These are phyloP conservation scores for Diplogasteroides magnus DNA, from an alignment of 1,140 invertebrate species.

Conservation along the genomic window DNA sequence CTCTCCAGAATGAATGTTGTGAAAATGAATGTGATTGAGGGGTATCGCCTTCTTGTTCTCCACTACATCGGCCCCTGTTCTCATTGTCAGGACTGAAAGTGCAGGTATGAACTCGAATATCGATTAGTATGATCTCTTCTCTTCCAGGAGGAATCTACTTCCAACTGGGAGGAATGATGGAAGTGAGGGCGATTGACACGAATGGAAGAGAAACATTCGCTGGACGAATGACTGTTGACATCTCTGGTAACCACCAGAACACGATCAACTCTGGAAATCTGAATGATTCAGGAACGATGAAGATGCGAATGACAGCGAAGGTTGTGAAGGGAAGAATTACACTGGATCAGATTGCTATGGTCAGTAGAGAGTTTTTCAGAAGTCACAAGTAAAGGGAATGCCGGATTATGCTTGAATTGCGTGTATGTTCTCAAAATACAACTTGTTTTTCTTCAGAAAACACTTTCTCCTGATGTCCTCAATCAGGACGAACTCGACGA, in stretches of 20 bases:
- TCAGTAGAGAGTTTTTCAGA: too few relatives aligned
- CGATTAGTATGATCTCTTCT: background rate
- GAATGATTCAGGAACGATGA: conserved; percentile 33
- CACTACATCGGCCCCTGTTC: conserved; percentile 19
- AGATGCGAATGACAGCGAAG: conserved; percentile 43
- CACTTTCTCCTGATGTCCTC: conserved; percentile 44
- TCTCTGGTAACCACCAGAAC: background rate
- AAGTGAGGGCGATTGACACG: conserved; percentile 43
- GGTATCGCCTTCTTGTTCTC: conserved; percentile 22
- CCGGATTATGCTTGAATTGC: too few relatives aligned
- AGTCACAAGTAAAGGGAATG: too few relatives aligned
- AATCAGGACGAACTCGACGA: conserved; percentile 51
- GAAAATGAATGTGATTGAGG: too few relatives aligned
- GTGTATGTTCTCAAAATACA: background rate
- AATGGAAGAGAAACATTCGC: conserved; percentile 45
- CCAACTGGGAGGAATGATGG: conserved; percentile 42
- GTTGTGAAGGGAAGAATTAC: conserved; percentile 47
- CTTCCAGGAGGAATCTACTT: conserved; percentile 45
- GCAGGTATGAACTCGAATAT: conserved; percentile 8
- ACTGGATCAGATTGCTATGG: conserved; percentile 45
- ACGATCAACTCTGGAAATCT: background rate
- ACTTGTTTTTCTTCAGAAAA: conserved; percentile 33
- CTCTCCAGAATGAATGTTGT: conserved; percentile 38
- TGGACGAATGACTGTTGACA: background rate
- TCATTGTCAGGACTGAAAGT: conserved; percentile 15